These are phyloP conservation scores for Metalampra italica DNA, from an alignment of 2,888 invertebrate genomes.

Conservation along the genomic window DNA sequence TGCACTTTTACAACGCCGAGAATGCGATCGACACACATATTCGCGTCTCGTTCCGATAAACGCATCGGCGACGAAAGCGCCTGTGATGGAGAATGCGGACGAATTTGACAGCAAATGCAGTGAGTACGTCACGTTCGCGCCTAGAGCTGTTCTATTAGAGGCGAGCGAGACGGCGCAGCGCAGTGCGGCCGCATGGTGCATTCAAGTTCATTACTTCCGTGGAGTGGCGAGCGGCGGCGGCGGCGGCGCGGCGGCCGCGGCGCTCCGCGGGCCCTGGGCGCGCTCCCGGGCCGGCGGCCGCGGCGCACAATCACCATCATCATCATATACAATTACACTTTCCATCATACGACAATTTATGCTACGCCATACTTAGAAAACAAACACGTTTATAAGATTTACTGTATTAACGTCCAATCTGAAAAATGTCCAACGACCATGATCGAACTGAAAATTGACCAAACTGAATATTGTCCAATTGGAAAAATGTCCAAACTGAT, in stretches of 20 bases:
- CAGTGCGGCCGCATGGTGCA: conserved; percentile 63
- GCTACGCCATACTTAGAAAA: too few species aligned
- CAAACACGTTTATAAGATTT: too few species aligned
- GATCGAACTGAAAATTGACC: too few species aligned
- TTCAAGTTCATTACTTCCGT: conserved; percentile 80
- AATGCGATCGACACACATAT: conserved; percentile 77
- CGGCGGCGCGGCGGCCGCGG: conserved; percentile 34
- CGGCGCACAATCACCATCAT: conserved; percentile 30
- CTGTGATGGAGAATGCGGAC: conserved; percentile 76
- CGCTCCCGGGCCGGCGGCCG: conserved; percentile 53
- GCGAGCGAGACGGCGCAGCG: conserved; percentile 62
- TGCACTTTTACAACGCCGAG: conserved; percentile 75
- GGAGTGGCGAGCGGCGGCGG: conserved; percentile 56
- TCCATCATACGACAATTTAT: background rate
- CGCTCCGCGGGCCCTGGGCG: conserved; percentile 34
- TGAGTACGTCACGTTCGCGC: conserved; percentile 71
- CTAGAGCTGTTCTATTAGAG: conserved; percentile 51
- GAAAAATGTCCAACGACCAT: too few species aligned
- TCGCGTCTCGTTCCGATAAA: conserved; percentile 79
- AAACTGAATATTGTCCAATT: too few species aligned
- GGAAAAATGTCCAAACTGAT: too few species aligned
- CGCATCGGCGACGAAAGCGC: conserved; percentile 78
- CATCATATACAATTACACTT: conserved; percentile 3
- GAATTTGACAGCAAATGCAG: conserved; percentile 75
- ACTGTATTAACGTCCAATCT: too few species aligned